Evolutionary conservation across 2,888 invertebrate genomes (phyloP).

Genomic region (Morpho helenor): DNA sequence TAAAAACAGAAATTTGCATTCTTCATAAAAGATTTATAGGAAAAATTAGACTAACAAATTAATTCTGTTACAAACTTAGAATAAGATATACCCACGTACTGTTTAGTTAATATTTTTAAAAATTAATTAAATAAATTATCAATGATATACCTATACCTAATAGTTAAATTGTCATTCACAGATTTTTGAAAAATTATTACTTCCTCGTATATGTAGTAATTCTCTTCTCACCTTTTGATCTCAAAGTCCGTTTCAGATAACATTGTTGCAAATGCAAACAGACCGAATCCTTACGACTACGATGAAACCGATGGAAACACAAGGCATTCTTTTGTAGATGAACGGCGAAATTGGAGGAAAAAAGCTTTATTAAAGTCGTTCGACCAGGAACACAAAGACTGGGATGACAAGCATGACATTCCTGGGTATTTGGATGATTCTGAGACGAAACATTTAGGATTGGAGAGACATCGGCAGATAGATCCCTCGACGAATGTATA

Average conservation of each 20-base stretch:
- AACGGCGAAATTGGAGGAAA: constrained; percentile 63
- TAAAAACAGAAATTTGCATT: no score
- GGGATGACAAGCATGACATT: constrained; percentile 47
- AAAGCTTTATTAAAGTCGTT: constrained; percentile 47
- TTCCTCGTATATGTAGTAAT: no score
- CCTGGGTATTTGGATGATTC: constrained; percentile 49
- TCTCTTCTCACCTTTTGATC: no score
- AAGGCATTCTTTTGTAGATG: constrained; percentile 52
- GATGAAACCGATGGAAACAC: constrained; percentile 54
- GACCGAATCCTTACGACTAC: constrained; percentile 54
- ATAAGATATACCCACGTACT: no score
- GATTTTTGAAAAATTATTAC: no score
- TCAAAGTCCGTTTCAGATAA: constrained; percentile 42
- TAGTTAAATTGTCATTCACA: no score
- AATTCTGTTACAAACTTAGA: no score
- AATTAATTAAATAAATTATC: no score
- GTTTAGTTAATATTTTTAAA: no score
- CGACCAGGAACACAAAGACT: constrained; percentile 50
- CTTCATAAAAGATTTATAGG: no score
- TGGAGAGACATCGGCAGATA: constrained; percentile 41
- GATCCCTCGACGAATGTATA: constrained; percentile 38
- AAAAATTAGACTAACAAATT: no score
- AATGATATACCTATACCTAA: no score
- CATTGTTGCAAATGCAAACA: constrained; percentile 45
- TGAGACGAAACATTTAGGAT: constrained; percentile 42